Percentiles rank a stretch among this genome's conserved stretches.
Conservation (phyloP, 2,797 vertebrate species). For the Melanotaenia boesemani region DNA sequence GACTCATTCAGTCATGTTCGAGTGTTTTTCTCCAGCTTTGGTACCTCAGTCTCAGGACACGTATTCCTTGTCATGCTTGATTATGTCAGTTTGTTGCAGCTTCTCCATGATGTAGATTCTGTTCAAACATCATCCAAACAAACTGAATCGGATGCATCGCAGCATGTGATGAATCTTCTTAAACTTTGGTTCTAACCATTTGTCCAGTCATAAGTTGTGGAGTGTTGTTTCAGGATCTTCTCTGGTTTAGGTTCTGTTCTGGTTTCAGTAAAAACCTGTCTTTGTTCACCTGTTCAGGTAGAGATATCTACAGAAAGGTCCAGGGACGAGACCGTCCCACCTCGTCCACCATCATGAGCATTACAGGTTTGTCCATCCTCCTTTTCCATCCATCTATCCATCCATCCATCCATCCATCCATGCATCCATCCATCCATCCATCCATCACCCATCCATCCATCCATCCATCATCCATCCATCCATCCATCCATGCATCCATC, state of each 20-base stretch:
- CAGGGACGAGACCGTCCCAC: constrained; percentile 89
- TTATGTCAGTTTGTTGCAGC: background rate
- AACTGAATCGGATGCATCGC: no score
- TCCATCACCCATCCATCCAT: no score
- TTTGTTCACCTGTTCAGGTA: constrained; percentile 80
- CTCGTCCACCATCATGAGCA: constrained; percentile 85
- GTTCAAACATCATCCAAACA: no score
- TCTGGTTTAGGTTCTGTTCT: background rate
- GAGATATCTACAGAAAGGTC: constrained; percentile 93
- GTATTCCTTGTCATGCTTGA: no score
- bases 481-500: no score
- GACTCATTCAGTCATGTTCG: background rate
- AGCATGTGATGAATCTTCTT: no score
- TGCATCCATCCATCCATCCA: no score
- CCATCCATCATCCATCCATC: no score
- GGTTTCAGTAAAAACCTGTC: background rate
- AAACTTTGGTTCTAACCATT: no score
- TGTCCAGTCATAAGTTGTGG: no score
- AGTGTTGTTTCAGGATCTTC: background rate
- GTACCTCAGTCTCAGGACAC: no score
- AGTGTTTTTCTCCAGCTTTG: no score
- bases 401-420: background rate
- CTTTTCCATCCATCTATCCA: background rate
- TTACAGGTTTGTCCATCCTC: constrained; percentile 84
- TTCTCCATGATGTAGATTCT: background rate